Conservation (phyloP, 2,888 invertebrate genomes). For the Platycnemis pennipes region DNA sequence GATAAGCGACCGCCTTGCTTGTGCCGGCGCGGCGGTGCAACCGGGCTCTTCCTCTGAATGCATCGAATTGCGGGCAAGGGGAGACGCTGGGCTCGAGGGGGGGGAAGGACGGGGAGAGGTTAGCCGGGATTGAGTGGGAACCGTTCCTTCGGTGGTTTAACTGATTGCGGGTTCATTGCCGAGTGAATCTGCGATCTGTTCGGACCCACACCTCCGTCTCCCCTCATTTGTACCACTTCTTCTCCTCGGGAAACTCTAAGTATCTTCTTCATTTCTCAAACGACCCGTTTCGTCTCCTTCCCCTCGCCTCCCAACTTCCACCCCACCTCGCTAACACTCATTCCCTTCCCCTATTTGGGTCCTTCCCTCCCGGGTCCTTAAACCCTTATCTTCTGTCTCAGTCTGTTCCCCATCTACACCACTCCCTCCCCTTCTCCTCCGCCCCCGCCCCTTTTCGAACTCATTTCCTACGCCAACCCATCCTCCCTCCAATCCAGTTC, state of each 20-base stretch:
- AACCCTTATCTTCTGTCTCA: slow-evolving; percentile 32
- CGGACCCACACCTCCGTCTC: slow-evolving; percentile 48
- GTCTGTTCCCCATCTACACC: background rate
- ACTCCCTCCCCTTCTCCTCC: background rate
- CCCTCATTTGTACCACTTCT: slow-evolving; percentile 62
- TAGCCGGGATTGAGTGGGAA: background rate
- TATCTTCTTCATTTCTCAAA: slow-evolving; percentile 64
- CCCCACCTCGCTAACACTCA: background rate
- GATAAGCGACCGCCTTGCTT: background rate
- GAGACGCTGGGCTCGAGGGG: background rate
- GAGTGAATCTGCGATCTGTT: slow-evolving; percentile 60
- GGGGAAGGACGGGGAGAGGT: background rate
- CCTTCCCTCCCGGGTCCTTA: background rate
- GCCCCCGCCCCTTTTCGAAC: background rate
- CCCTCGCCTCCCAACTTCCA: background rate
- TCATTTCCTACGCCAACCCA: background rate
- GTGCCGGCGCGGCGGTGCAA: background rate
- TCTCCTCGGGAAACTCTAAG: slow-evolving; percentile 62
- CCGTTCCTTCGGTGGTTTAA: slow-evolving; percentile 11
- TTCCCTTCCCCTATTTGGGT: slow-evolving; percentile 29
- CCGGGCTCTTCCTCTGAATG: background rate
- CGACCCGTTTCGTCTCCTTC: slow-evolving; percentile 42
- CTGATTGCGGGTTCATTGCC: slow-evolving; percentile 53
- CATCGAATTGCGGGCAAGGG: background rate
- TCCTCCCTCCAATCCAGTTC: background rate